These are phyloP conservation scores for Ptyas mucosa DNA, from an alignment of 2,113 vertebrate genomes.

Conservation along the genomic window DNA sequence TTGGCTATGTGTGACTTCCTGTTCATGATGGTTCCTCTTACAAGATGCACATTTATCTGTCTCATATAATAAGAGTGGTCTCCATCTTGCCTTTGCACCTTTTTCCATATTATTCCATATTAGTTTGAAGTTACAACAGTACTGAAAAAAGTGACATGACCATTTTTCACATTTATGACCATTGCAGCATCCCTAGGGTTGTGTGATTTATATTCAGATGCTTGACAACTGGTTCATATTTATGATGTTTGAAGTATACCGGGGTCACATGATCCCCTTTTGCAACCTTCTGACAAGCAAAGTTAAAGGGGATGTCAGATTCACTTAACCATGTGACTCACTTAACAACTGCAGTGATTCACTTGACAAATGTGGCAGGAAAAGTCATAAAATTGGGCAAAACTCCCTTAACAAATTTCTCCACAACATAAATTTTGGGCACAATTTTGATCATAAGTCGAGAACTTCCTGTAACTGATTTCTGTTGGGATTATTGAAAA, in stretches of 20 bases:
- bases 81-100: too few species aligned
- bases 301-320: not conserved
- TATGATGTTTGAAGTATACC: not conserved
- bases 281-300: not conserved
- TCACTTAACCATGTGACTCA: not conserved
- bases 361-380: not conserved
- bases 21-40: too few species aligned
- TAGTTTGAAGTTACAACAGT: not conserved
- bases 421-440: too few species aligned
- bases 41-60: too few species aligned
- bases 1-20: too few species aligned
- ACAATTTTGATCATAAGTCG: not conserved
- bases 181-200: not conserved
- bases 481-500: not conserved
- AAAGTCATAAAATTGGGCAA: too few species aligned
- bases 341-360: not conserved
- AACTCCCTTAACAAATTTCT: too few species aligned
- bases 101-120: too few species aligned
- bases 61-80: too few species aligned
- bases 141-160: not conserved
- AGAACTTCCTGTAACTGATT: not conserved
- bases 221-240: not conserved
- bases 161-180: not conserved
- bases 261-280: not conserved
- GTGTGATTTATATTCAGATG: not conserved